phyloP scores from a whole-genome alignment of 2,113 vertebrate genomes.

The Centrocercus urophasianus region DNA sequence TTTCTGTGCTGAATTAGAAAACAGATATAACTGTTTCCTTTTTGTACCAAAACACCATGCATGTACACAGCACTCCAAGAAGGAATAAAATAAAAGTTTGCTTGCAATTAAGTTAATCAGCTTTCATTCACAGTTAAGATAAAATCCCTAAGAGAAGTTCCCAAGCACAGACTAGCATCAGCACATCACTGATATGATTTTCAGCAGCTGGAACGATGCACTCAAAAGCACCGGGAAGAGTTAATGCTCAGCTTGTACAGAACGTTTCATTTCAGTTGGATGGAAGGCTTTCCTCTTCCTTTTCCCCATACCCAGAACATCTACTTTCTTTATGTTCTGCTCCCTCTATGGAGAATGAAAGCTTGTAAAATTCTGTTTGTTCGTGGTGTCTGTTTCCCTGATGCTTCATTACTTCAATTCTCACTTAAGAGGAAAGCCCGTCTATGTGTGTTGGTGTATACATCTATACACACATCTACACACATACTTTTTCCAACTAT shows the following conservation, averaged over 20 bases:
- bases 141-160: conserved; percentile 40
- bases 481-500: neutral
- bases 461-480: too few species aligned
- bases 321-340: neutral
- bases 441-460: too few species aligned
- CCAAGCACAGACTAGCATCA: neutral
- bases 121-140: conserved; percentile 61
- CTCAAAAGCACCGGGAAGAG: conserved; percentile 6
- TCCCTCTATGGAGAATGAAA: neutral
- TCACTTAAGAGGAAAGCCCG: neutral
- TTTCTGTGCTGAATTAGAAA: conserved; percentile 55
- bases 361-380: neutral
- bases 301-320: neutral
- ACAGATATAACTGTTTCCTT: conserved; percentile 44
- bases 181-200: neutral
- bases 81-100: conserved; percentile 41
- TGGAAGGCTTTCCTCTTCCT: neutral
- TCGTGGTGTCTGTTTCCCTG: neutral
- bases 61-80: neutral
- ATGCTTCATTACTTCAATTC: neutral
- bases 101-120: conserved; percentile 67
- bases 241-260: neutral
- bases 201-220: neutral
- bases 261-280: neutral
- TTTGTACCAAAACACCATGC: conserved; percentile 36